Conservation (phyloP, 2,888 invertebrate genomes). For the Dioctria linearis region DNA sequence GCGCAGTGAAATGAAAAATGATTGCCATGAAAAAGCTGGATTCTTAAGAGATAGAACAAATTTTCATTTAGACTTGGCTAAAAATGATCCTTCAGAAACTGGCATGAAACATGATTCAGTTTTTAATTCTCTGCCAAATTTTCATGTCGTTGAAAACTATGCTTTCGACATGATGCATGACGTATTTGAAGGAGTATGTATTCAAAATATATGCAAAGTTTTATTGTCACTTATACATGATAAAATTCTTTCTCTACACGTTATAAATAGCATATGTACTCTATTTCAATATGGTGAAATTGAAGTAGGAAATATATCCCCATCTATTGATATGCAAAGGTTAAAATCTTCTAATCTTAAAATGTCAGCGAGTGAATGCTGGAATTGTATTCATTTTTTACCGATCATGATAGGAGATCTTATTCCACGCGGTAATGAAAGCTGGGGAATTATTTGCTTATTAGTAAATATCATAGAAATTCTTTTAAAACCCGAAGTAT, state of each 20-base stretch:
- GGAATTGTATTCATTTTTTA: not conserved
- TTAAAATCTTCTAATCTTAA: not conserved
- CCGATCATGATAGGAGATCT: not conserved
- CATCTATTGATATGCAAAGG: not conserved
- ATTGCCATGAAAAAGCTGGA: conserved; percentile 56
- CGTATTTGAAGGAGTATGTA: conserved; percentile 60
- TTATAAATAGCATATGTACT: conserved; percentile 55
- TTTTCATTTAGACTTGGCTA: conserved; percentile 57
- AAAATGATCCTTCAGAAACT: conserved; percentile 53
- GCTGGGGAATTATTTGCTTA: too few species aligned
- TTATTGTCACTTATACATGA: conserved; percentile 58
- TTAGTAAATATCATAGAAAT: too few species aligned
- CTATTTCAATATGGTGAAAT: not conserved
- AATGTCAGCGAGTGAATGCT: not conserved
- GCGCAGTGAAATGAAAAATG: conserved; percentile 56
- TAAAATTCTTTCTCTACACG: conserved; percentile 60
- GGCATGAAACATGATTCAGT: conserved; percentile 61
- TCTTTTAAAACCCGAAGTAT: too few species aligned
- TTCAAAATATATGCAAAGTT: conserved; percentile 59
- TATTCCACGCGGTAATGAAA: too few species aligned
- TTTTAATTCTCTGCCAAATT: conserved; percentile 60
- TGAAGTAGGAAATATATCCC: conserved; percentile 60
- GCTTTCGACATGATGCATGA: conserved; percentile 60
- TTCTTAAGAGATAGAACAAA: conserved; percentile 59
- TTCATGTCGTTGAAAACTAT: conserved; percentile 61